Percentiles rank a stretch among this genome's conserved stretches.
Conservation (phyloP, 2,113 vertebrate genomes). For the Chaetops frenatus region DNA sequence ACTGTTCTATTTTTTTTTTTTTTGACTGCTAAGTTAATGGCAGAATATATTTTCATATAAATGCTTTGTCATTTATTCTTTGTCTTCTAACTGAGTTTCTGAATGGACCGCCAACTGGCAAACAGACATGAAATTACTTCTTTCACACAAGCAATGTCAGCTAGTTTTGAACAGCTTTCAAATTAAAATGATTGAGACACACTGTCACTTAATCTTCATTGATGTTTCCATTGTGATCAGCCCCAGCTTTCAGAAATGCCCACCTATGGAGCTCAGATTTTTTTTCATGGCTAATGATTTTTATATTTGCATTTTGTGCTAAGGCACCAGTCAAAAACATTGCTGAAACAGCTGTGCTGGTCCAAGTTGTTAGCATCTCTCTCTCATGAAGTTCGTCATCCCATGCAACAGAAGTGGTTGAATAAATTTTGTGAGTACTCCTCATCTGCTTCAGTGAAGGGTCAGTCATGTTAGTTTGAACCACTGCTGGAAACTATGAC, state of each 20-base stretch:
- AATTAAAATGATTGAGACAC: background rate
- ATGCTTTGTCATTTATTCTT: background rate
- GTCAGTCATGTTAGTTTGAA: background rate
- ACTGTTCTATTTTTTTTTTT: background rate
- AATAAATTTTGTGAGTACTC: background rate
- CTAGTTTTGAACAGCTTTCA: background rate
- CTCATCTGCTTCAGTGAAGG: background rate
- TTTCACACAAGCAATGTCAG: background rate
- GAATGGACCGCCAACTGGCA: background rate
- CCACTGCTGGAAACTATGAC: background rate
- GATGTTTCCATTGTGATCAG: background rate
- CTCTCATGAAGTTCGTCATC: background rate
- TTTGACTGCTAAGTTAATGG: background rate
- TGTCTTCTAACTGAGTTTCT: background rate
- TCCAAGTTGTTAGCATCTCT: background rate
- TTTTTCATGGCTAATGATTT: background rate
- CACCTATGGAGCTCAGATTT: background rate
- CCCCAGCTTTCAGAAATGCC: background rate
- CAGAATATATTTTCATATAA: conserved; percentile 7
- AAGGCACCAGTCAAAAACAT: background rate
- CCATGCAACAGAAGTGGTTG: background rate
- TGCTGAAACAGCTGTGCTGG: background rate
- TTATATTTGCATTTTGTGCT: background rate
- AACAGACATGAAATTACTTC: background rate
- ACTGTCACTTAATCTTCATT: background rate